phyloP scores from a whole-genome alignment of 2,797 vertebrate genomes.

The Schizopygopsis pylzovi region DNA sequence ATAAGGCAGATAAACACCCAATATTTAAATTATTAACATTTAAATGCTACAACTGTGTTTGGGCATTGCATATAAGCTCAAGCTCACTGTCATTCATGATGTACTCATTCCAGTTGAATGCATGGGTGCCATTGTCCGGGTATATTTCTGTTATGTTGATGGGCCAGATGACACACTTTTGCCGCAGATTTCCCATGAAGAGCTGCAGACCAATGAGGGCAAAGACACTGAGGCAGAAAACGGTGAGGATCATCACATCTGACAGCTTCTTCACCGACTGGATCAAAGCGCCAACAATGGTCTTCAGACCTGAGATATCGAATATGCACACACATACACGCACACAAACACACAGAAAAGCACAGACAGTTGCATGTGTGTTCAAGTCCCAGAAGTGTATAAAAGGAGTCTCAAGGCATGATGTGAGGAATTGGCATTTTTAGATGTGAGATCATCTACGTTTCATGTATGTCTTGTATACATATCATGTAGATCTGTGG shows the following conservation, averaged over 20 bases:
- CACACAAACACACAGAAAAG: slow-evolving; percentile 43
- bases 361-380: slow-evolving; percentile 54
- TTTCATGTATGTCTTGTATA: neutral
- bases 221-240: slow-evolving; percentile 98
- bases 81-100: slow-evolving; percentile 94
- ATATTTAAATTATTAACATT: neutral
- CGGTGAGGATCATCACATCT: slow-evolving; percentile 99
- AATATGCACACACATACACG: slow-evolving; percentile 27
- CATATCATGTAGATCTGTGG: neutral
- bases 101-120: slow-evolving; percentile 93
- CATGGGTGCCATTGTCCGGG: slow-evolving; percentile 85
- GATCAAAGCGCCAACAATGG: slow-evolving; percentile 98
- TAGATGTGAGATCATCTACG: neutral
- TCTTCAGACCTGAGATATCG: slow-evolving; percentile 87
- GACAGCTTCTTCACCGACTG: slow-evolving; percentile 99
- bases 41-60: neutral
- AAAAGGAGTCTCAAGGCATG: slow-evolving; percentile 60
- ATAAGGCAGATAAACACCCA: neutral
- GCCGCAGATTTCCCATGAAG: slow-evolving; percentile 97
- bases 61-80: neutral
- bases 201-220: slow-evolving; percentile 98
- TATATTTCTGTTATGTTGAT: slow-evolving; percentile 87
- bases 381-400: slow-evolving; percentile 44
- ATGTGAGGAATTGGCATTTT: neutral
- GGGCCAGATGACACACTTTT: slow-evolving; percentile 97